These are phyloP conservation scores for Parnassius mnemosyne DNA, from an alignment of 2,888 invertebrate species.

Conservation along the genomic window DNA sequence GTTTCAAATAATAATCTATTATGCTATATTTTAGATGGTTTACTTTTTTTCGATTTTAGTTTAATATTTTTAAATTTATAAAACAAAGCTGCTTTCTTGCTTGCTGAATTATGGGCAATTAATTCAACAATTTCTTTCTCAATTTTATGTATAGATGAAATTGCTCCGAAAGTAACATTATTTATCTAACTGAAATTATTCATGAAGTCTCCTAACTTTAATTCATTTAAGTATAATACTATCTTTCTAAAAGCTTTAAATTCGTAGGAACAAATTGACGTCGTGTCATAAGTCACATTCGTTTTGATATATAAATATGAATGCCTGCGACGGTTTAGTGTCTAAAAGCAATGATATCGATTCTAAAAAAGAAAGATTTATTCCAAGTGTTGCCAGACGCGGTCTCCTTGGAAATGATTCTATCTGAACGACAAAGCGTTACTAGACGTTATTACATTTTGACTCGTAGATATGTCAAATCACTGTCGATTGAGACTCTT, in stretches of 20 bases:
- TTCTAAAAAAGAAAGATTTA: constrained; percentile 49
- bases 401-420: constrained; percentile 36
- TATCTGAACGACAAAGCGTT: constrained; percentile 32
- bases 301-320: background rate
- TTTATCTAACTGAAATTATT: constrained; percentile 22
- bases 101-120: constrained; percentile 1
- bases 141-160: constrained; percentile 15
- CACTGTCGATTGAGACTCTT: constrained; percentile 38
- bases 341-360: constrained; percentile 46
- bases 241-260: constrained; percentile 22
- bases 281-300: background rate
- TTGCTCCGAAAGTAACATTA: constrained; percentile 20
- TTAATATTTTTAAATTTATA: too few relatives aligned
- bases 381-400: constrained; percentile 46
- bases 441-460: constrained; percentile 39
- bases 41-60: too few relatives aligned
- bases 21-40: too few relatives aligned
- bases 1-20: too few relatives aligned
- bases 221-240: constrained; percentile 16
- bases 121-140: constrained; percentile 14
- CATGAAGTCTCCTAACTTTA: constrained; percentile 15
- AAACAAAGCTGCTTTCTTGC: too few relatives aligned
- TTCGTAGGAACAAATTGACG: constrained; percentile 3
- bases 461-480: constrained; percentile 42
- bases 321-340: constrained; percentile 44